phyloP scores from a whole-genome alignment of 2,797 vertebrate genomes.

The Lepus townsendii region DNA sequence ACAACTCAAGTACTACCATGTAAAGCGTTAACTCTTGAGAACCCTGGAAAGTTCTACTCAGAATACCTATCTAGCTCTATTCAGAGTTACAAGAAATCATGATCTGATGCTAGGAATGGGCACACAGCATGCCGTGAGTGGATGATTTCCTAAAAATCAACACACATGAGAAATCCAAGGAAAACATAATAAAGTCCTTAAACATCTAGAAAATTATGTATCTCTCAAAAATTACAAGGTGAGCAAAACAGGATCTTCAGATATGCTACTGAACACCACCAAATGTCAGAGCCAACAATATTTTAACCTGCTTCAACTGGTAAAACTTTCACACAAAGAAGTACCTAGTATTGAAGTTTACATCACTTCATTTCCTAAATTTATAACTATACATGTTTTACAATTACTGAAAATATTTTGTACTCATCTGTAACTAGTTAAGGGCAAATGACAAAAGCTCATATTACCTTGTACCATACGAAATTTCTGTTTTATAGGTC shows the following conservation, averaged over 20 bases:
- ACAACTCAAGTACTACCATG: slow-evolving; percentile 21
- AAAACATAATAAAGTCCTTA: slow-evolving; percentile 49
- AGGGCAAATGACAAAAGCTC: slow-evolving; percentile 58
- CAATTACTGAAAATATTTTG: slow-evolving; percentile 61
- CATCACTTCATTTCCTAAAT: slow-evolving; percentile 62
- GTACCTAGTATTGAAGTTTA: not conserved
- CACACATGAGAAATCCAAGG: slow-evolving; percentile 54
- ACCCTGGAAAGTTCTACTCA: slow-evolving; percentile 33
- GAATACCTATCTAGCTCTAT: not conserved
- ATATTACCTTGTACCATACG: slow-evolving; percentile 65
- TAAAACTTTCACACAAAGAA: slow-evolving; percentile 45
- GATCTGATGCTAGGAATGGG: slow-evolving; percentile 12
- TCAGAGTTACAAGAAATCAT: slow-evolving; percentile 1
- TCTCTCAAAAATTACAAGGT: slow-evolving; percentile 63
- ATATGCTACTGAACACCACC: slow-evolving; percentile 45
- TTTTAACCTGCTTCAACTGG: slow-evolving; percentile 37
- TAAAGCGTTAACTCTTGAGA: slow-evolving; percentile 62
- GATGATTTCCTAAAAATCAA: slow-evolving; percentile 42
- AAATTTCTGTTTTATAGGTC: slow-evolving; percentile 67
- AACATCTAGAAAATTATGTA: slow-evolving; percentile 51
- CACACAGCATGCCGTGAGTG: not conserved
- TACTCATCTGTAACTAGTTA: slow-evolving; percentile 66
- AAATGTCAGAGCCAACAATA: slow-evolving; percentile 36
- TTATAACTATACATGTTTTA: slow-evolving; percentile 51
- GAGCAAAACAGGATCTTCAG: slow-evolving; percentile 50